A percentile compares a stretch with the other conserved stretches of the same genome.
Conservation (phyloP, 1,140 invertebrate genomes). For the Pemphigus obesinymphae region DNA sequence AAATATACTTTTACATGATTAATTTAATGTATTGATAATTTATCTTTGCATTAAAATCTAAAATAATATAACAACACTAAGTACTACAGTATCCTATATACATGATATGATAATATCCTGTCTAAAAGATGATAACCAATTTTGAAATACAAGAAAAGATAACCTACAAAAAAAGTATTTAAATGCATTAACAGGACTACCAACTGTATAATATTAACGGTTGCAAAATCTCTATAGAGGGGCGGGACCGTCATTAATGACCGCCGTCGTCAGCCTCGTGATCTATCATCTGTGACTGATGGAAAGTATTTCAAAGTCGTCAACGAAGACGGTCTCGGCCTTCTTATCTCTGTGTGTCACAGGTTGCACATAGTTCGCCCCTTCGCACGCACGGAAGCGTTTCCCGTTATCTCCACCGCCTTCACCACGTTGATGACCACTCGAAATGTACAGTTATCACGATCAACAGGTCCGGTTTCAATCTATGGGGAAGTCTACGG, state of each 20-base stretch:
- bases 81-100: no score
- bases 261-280: neutral
- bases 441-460: slow-evolving; percentile 6
- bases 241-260: neutral
- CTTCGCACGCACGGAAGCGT: neutral
- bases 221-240: neutral
- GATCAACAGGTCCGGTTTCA: slow-evolving; percentile 7
- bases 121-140: no score
- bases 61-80: no score
- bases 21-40: no score
- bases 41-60: no score
- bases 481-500: neutral
- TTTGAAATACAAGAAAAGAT: no score
- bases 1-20: no score
- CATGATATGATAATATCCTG: no score
- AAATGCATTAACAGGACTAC: no score
- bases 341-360: neutral
- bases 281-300: neutral
- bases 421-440: neutral
- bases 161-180: no score
- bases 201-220: neutral
- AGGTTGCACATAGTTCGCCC: neutral
- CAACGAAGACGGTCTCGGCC: neutral
- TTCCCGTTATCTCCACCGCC: slow-evolving; percentile 5
- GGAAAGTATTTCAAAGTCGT: neutral